Evolutionary conservation across 2,113 vertebrate species (phyloP), one percentile per base, ranked within the genome.

Genomic region (Puffinus mauretanicus): DNA sequence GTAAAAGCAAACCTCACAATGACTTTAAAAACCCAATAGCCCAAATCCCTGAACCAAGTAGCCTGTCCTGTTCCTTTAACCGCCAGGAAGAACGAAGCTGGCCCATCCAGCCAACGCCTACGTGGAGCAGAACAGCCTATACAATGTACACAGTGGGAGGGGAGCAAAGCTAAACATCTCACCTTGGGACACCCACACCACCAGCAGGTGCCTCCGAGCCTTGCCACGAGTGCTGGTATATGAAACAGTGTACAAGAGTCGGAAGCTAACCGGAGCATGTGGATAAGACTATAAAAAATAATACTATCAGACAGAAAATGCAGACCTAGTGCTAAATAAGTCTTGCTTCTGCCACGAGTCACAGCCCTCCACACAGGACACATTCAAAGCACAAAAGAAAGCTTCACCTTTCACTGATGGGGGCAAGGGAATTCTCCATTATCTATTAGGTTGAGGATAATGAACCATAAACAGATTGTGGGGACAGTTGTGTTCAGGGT

Each of bases 191-290:
- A 86, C 20, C 38, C 49, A 36, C 57, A 51, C 7, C 13, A 54
- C 10, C 36, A 21, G 26, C 51, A 58, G 29, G n/a, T 26, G 34
- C 40, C 77, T 75, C 40, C 2, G 0, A 66, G 46, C 72, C 49
- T 36, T 58, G 62, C 36, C 52, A 36, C 4, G 0, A 79, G n/a
- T 2, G n/a, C 36, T 55, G n/a, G 55, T 27, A 40, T 7, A 20
- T 5, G 13, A 30, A 86, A 64, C 6, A 2, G 1, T 1, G 16
- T 12, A 26, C 1, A 0, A 71, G 22, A 94, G 72, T 16, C 1
- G 3, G 52, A 81, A 93, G 27, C 16, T 61, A 69, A 61, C 34
- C 13, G 29, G 12, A 82, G 21, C 34, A 38, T 44, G 21, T 64
- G 42, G 57, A 36, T n/a, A 42, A 73, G 10, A 22, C n/a, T 16